A percentile compares a stretch with the other conserved stretches of the same genome.
phyloP scores from a whole-genome alignment of 2,888 invertebrate species.

The Perizoma affinitatum region DNA sequence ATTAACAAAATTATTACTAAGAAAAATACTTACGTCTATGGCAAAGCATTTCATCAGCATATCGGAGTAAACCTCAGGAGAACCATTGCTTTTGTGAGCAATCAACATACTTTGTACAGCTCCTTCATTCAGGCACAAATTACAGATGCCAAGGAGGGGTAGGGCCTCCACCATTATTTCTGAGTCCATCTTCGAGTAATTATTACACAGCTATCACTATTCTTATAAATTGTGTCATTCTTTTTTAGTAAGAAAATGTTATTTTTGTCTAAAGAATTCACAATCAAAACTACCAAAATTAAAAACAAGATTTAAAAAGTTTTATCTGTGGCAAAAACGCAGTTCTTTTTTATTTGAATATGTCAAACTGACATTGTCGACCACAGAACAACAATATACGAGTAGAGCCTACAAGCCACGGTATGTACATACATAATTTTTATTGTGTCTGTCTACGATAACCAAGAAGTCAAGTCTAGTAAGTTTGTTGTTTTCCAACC shows the following conservation, averaged over 20 bases:
- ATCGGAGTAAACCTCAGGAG: slow-evolving; percentile 59
- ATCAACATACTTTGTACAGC: slow-evolving; percentile 73
- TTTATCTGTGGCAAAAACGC: no score
- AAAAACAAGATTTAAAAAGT: no score
- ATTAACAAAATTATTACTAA: neutral
- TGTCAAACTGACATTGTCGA: no score
- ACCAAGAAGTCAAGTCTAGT: no score
- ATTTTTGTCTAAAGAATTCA: neutral
- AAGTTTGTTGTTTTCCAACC: no score
- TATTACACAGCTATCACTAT: slow-evolving; percentile 13
- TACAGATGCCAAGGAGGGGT: slow-evolving; percentile 71
- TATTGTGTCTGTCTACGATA: no score
- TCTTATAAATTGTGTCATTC: slow-evolving; percentile 21
- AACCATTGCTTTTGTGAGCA: slow-evolving; percentile 52
- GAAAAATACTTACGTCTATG: slow-evolving; percentile 68
- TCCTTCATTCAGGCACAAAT: slow-evolving; percentile 71
- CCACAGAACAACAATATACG: no score
- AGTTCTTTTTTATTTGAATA: no score
- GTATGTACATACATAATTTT: no score
- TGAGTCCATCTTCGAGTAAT: slow-evolving; percentile 52
- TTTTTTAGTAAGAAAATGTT: slow-evolving; percentile 15
- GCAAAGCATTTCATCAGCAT: slow-evolving; percentile 71
- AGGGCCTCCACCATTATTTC: slow-evolving; percentile 71
- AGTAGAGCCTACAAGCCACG: no score
- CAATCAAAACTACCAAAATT: no score